phyloP scores from a whole-genome alignment of 2,113 vertebrate genomes.

The Microtus richardsoni region DNA sequence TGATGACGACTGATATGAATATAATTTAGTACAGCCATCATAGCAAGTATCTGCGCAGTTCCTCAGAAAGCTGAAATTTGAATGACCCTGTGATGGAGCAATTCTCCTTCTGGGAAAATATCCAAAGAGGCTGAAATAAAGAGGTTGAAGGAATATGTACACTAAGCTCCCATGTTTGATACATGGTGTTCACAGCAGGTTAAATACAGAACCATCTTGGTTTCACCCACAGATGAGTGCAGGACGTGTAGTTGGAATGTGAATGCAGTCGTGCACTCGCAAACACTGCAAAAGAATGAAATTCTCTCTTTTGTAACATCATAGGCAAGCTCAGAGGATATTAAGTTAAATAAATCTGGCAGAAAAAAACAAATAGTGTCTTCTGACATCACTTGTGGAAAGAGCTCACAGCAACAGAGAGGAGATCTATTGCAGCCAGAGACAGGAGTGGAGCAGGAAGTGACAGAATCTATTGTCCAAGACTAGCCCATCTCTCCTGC shows the following conservation, averaged over 20 bases:
- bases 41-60: accelerated
- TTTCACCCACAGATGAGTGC: background rate
- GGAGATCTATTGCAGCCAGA: too few relatives aligned
- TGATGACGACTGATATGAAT: background rate
- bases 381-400: background rate
- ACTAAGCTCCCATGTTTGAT: background rate
- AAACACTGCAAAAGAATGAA: background rate
- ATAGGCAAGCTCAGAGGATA: background rate
- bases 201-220: background rate
- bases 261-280: too few relatives aligned
- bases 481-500: background rate
- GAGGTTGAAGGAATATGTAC: too few relatives aligned
- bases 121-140: background rate
- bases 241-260: background rate
- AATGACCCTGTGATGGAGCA: background rate
- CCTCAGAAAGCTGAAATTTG: background rate
- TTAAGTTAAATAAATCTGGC: background rate
- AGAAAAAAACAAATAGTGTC: background rate
- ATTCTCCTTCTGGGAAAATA: too few relatives aligned
- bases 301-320: background rate
- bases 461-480: background rate
- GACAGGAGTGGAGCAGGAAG: too few relatives aligned
- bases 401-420: background rate
- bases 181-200: background rate
- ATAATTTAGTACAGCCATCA: background rate